Conservation (phyloP, 2,888 invertebrate species). For the Cyclophora punctaria region DNA sequence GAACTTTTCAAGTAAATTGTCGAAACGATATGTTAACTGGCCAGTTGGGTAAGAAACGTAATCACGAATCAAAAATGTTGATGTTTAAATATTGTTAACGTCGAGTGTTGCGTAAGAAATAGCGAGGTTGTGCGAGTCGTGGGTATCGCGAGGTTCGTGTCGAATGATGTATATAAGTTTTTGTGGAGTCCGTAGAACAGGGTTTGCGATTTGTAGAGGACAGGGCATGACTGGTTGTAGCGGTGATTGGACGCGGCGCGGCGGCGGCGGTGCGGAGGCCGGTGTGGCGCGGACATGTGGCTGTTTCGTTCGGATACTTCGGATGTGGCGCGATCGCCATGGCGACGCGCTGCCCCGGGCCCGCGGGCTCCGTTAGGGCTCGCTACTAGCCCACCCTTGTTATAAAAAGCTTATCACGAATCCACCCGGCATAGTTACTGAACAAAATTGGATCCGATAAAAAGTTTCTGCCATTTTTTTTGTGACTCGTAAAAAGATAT, state of each 20-base stretch:
- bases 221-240: slow-evolving; percentile 17
- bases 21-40: too few species aligned
- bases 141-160: slow-evolving; percentile 14
- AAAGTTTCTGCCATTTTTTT: slow-evolving; percentile 48
- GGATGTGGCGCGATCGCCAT: slow-evolving; percentile 18
- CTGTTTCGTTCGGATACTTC: slow-evolving; percentile 8
- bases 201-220: slow-evolving; percentile 8
- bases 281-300: slow-evolving; percentile 9
- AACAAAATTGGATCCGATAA: slow-evolving; percentile 57
- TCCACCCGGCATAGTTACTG: slow-evolving; percentile 50
- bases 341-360: slow-evolving; percentile 6
- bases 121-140: neutral
- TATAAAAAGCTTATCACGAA: slow-evolving; percentile 56
- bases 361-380: slow-evolving; percentile 5
- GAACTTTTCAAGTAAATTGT: too few species aligned
- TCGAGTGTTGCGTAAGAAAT: slow-evolving; percentile 1
- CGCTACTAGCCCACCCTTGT: slow-evolving; percentile 33
- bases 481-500: slow-evolving; percentile 51
- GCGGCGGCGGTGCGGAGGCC: slow-evolving; percentile 8
- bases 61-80: too few species aligned
- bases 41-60: too few species aligned
- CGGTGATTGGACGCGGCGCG: neutral
- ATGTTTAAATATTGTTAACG: too few species aligned
- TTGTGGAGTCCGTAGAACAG: slow-evolving; percentile 21
- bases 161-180: slow-evolving; percentile 31